Base-by-base conservation (phyloP, 1,140 invertebrate genomes). In the Drosophila asahinai region DNA sequence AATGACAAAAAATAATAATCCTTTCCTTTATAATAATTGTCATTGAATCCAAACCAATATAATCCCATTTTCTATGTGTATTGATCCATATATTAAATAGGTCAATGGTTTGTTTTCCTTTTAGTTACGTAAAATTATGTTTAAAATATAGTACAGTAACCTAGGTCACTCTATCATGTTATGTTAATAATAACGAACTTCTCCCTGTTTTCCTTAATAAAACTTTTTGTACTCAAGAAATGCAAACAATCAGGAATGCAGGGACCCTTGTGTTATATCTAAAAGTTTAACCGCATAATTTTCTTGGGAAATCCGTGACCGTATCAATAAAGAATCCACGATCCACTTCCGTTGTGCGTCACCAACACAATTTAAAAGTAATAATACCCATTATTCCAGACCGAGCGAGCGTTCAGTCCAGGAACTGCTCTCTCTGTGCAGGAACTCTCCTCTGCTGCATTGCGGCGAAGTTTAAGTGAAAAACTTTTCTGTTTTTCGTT, bases 401-500 rank as follows among this genome's bases (percentile, higher is more conserved):
- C 48, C 36, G 33, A 36, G 33, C 33, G 33, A 11, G 9, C 51
- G 38, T 51, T 67, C 58, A 58, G 52, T 25, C 42, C 64, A 77
- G 75, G 63, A 77, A 67, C 75, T 67, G 49, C 63, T 67, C 66
- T 11, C 57, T 55, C 47, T 79, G 51, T 43, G 17, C 48, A 54
- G 52, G 75, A 77, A 78, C 48, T 55, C 58, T 61, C 42, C 75
- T 78, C 81, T 89, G 84, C 73, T 89, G 84, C 84, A 87, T 84
- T 87, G 84, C 84, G 84, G 77, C 65, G 84, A 89, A 87, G 84
- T 87, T 87, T 89, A 87, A 87, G 84, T 87, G 84, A 87, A 87
- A 87, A 87, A 87, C 81, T 87, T 87, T 86, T 81, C 67, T 82
- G 79, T 83, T 87, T 83, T 61, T 76, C 45, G 40, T 72, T 81